Evolutionary conservation across 1,140 invertebrate genomes (phyloP).

Genomic region (Pseudomyrmex concolor): DNA sequence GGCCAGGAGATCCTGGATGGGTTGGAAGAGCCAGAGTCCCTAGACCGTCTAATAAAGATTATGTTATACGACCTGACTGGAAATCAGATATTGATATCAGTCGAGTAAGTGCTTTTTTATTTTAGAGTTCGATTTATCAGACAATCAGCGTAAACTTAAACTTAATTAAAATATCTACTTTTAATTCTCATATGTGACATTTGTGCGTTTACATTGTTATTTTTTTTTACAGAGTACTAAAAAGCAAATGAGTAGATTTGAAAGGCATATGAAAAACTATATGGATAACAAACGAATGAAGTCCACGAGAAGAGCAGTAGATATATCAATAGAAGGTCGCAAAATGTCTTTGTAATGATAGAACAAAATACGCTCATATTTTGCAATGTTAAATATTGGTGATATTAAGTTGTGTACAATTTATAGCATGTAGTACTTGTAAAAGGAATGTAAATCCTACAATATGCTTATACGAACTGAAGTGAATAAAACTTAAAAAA

Average conservation of each 20-base stretch:
- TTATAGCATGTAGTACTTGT: no score
- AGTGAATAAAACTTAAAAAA: no score
- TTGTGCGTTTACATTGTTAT: slow-evolving; percentile 13
- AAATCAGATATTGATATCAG: slow-evolving; percentile 94
- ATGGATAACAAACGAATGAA: slow-evolving; percentile 93
- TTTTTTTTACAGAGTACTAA: slow-evolving; percentile 87
- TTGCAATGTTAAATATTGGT: no score
- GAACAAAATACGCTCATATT: no score
- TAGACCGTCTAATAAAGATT: slow-evolving; percentile 97
- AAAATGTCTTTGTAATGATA: slow-evolving; percentile 94
- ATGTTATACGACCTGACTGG: slow-evolving; percentile 97
- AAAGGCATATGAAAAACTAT: slow-evolving; percentile 96
- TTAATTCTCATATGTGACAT: background rate
- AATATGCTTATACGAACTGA: no score
- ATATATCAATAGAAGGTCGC: slow-evolving; percentile 97
- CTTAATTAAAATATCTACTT: background rate
- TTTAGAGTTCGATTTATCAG: background rate
- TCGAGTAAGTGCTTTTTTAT: slow-evolving; percentile 85
- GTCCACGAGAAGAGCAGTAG: slow-evolving; percentile 92
- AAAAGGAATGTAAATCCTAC: no score
- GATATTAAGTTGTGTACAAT: no score
- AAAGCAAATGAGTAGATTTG: slow-evolving; percentile 94
- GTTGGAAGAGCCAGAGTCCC: slow-evolving; percentile 97
- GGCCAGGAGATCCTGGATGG: slow-evolving; percentile 98
- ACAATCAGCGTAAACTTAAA: background rate